These are phyloP conservation scores for Pseudochirops corinnae DNA, from an alignment of 2,797 vertebrate species.

Conservation along the genomic window DNA sequence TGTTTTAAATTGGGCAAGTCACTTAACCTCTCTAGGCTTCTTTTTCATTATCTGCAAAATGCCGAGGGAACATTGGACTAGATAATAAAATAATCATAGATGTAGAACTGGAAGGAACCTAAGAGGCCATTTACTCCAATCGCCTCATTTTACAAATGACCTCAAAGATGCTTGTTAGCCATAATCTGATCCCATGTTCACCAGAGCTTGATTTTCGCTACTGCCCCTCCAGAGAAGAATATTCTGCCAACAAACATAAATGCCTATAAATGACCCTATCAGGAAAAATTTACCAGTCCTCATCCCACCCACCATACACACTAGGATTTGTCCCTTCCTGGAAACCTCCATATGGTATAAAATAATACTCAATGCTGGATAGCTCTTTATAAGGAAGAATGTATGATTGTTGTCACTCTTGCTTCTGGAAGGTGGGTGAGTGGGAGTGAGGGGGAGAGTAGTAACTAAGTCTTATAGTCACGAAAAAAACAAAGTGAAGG, in stretches of 20 bases:
- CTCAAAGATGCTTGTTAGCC: background rate
- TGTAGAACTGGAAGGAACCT: background rate
- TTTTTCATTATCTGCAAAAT: background rate
- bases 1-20: background rate
- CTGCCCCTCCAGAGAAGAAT: background rate
- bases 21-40: background rate
- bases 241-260: background rate
- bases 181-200: background rate
- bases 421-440: slow-evolving; percentile 31
- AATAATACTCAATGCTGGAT: background rate
- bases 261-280: background rate
- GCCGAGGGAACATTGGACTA: background rate
- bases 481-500: slow-evolving; percentile 34
- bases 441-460: background rate
- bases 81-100: background rate
- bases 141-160: background rate
- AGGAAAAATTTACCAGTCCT: background rate
- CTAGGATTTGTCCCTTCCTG: background rate
- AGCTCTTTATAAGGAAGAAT: slow-evolving; percentile 6
- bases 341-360: background rate
- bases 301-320: background rate
- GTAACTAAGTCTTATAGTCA: background rate
- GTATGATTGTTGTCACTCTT: background rate
- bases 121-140: background rate
- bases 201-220: background rate